Base-by-base conservation (phyloP, 2,797 vertebrate genomes). In the Micropoecilia bifurca region DNA sequence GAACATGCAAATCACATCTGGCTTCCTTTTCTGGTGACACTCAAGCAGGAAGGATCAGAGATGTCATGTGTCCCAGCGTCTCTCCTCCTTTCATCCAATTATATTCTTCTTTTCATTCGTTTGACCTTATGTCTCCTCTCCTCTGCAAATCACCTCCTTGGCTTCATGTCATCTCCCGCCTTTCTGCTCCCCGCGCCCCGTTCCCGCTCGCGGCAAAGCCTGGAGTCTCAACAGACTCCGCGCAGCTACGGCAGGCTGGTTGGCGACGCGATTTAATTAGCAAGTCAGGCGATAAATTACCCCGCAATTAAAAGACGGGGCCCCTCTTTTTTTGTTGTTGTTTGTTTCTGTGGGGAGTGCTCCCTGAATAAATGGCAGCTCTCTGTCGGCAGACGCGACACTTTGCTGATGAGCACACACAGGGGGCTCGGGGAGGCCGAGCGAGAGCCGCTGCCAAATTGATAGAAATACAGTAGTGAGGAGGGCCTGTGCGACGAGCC, bases 221-320 rank as follows among this genome's bases (percentile, higher is more conserved):
- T 83, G 3, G 77, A n/a, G 66, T n/a, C 72, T 82, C 12, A 13
- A 30, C 74, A 22, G 80, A 80, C 33, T 86, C 84, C 75, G 69
- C 80, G 86, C 79, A 75, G 80, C 81, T 73, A n/a, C 53, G 43
- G 69, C 81, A 50, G 82, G 77, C 82, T 84, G 86, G 85, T 82
- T 80, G 81, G 88, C 88, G 85, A 87, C 8, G 57, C 85, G 83
- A 90, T 93, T 92, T 90, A 91, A 94, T 95, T 91, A 94, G 82
- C 83, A 84, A 91, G 89, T 83, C 86, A 88, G 83, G 81, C 87
- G 50, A 90, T 92, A 92, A 92, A 93, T 93, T 90, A 85, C 79
- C 73, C 55, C 0, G 73, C 91, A 91, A 91, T 93, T 91, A 91
- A 87, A 86, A 80, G 74, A n/a, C 82, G 57, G 73, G 72, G 73